Percentiles rank a stretch among this genome's conserved stretches.
Conservation (phyloP, 2,113 vertebrate genomes). For the Speoplatyrhinus poulsoni region DNA sequence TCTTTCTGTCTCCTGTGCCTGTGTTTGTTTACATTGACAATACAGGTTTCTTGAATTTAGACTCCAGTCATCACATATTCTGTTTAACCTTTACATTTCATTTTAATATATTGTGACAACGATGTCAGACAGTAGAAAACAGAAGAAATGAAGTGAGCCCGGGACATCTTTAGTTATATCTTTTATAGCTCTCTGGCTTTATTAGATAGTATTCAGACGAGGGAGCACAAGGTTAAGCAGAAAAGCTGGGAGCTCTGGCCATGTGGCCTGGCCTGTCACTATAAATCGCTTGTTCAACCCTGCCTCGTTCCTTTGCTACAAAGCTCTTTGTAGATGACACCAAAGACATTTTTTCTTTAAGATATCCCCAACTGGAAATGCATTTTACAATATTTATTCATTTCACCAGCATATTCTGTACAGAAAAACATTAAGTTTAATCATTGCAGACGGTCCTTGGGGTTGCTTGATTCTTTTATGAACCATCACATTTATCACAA, state of each 20-base stretch:
- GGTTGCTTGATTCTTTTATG: too few species aligned
- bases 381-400: neutral
- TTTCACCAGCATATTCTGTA: too few species aligned
- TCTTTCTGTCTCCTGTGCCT: slow-evolving; percentile 13
- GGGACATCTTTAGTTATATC: slow-evolving; percentile 2
- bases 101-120: slow-evolving; percentile 37
- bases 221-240: neutral
- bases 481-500: too few species aligned
- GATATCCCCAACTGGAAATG: neutral
- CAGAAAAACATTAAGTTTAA: neutral
- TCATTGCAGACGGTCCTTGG: neutral
- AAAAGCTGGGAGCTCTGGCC: neutral
- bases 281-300: neutral
- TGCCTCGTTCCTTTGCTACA: neutral
- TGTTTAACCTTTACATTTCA: slow-evolving; percentile 5
- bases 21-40: slow-evolving; percentile 23
- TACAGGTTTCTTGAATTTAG: slow-evolving; percentile 21
- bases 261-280: neutral
- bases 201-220: slow-evolving; percentile 15
- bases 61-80: slow-evolving; percentile 26
- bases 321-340: neutral
- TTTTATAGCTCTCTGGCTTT: neutral
- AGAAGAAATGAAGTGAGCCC: slow-evolving; percentile 17
- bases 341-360: neutral
- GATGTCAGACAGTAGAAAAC: slow-evolving; percentile 16